phyloP scores from a whole-genome alignment of 2,888 invertebrate species.

The Oasisia sp. region DNA sequence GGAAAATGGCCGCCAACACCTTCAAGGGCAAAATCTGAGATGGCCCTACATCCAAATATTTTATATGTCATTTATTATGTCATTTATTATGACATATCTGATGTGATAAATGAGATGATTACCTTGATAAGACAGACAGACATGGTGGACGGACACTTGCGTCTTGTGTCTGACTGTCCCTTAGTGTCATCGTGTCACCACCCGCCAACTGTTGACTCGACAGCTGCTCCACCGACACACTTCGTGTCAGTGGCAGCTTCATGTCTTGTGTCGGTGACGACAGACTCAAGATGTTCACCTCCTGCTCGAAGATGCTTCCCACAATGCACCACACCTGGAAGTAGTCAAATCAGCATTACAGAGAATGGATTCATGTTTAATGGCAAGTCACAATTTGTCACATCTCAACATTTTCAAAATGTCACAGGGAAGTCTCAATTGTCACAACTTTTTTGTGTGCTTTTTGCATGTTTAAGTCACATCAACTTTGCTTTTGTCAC shows the following conservation, averaged over 20 bases:
- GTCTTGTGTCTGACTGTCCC: neutral
- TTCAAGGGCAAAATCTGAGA: too few species aligned
- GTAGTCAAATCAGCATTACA: neutral
- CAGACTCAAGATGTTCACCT: slow-evolving; percentile 47
- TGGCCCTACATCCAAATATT: too few species aligned
- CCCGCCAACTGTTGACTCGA: neutral
- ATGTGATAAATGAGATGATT: neutral
- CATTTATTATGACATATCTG: too few species aligned
- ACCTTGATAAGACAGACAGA: neutral
- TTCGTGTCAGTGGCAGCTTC: neutral
- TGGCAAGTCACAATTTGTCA: too few species aligned
- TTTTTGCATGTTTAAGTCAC: too few species aligned
- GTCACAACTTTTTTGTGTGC: too few species aligned
- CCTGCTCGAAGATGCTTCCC: slow-evolving; percentile 52
- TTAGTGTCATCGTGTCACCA: neutral
- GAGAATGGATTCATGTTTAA: too few species aligned
- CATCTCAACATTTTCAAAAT: too few species aligned
- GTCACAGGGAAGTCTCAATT: too few species aligned
- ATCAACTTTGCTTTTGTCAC: too few species aligned
- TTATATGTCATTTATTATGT: too few species aligned
- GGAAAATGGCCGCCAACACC: too few species aligned
- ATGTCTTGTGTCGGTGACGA: slow-evolving; percentile 27
- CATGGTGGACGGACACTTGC: neutral
- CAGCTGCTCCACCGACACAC: neutral
- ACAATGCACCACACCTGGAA: slow-evolving; percentile 49